Evolutionary conservation across 2,888 invertebrate species (phyloP).

Genomic region (Slavum lentiscoides): DNA sequence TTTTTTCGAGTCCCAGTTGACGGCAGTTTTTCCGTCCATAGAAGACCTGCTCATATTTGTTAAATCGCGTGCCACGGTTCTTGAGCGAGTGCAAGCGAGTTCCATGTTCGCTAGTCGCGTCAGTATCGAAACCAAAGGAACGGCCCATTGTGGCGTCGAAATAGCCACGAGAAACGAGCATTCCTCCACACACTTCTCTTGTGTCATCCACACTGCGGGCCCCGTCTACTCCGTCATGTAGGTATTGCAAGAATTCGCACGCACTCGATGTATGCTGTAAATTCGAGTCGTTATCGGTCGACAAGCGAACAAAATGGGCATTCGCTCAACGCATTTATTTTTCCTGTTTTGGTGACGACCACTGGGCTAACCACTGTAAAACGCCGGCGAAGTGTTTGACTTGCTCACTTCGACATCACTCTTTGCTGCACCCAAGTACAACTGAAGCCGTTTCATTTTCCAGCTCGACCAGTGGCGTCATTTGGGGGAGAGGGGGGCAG

Average conservation of each 20-base stretch:
- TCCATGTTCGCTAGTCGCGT: too few relatives aligned
- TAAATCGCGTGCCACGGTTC: too few relatives aligned
- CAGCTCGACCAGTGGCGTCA: too few relatives aligned
- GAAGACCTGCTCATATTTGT: too few relatives aligned
- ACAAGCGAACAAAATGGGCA: not conserved
- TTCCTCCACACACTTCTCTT: too few relatives aligned
- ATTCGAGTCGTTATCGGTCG: not conserved
- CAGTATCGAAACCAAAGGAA: too few relatives aligned
- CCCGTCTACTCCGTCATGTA: not conserved
- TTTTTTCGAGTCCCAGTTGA: not conserved
- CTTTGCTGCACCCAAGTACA: not conserved
- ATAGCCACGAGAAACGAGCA: too few relatives aligned
- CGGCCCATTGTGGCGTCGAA: too few relatives aligned
- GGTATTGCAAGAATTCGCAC: not conserved
- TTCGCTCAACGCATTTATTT: not conserved
- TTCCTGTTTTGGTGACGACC: not conserved
- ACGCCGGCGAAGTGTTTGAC: not conserved
- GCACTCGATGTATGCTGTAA: not conserved
- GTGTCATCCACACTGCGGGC: not conserved
- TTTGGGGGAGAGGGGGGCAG: too few relatives aligned
- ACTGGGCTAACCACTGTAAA: not conserved
- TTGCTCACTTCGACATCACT: not conserved
- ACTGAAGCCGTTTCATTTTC: not conserved
- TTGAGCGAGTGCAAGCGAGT: too few relatives aligned
- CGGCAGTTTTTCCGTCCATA: not conserved